Conservation (phyloP, 2,888 invertebrate species). For the Sphaerophoria rueppellii region DNA sequence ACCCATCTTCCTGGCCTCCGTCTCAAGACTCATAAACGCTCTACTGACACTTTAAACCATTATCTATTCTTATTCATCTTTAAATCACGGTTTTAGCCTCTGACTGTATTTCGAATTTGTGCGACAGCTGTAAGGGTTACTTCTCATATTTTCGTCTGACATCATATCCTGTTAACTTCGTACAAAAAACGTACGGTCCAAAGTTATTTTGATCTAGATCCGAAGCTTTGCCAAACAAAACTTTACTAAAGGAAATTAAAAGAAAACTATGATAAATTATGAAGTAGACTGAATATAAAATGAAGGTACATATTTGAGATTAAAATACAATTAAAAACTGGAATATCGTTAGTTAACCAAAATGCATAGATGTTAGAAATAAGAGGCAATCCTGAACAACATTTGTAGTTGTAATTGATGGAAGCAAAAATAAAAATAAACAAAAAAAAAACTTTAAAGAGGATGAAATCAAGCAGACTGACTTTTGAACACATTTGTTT, state of each 20-base stretch:
- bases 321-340: neutral
- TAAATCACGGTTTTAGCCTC: no score
- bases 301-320: no score
- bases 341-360: slow-evolving; percentile 44
- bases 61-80: no score
- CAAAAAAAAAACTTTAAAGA: slow-evolving; percentile 29
- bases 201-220: neutral
- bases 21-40: no score
- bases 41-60: no score
- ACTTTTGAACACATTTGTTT: slow-evolving; percentile 39
- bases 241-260: neutral
- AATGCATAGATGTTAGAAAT: slow-evolving; percentile 8
- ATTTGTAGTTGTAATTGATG: slow-evolving; percentile 4
- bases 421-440: slow-evolving; percentile 19
- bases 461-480: slow-evolving; percentile 69
- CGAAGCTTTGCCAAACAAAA: slow-evolving; percentile 15
- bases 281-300: slow-evolving; percentile 53
- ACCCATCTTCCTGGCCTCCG: no score
- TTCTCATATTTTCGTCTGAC: no score
- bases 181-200: neutral
- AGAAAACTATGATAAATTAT: slow-evolving; percentile 15
- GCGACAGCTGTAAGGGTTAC: no score
- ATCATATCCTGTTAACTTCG: no score
- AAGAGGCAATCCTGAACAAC: slow-evolving; percentile 23
- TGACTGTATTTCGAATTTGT: no score